phyloP scores from a whole-genome alignment of 64 coral and sea anemone genomes.

The Actinia tenebrosa region DNA sequence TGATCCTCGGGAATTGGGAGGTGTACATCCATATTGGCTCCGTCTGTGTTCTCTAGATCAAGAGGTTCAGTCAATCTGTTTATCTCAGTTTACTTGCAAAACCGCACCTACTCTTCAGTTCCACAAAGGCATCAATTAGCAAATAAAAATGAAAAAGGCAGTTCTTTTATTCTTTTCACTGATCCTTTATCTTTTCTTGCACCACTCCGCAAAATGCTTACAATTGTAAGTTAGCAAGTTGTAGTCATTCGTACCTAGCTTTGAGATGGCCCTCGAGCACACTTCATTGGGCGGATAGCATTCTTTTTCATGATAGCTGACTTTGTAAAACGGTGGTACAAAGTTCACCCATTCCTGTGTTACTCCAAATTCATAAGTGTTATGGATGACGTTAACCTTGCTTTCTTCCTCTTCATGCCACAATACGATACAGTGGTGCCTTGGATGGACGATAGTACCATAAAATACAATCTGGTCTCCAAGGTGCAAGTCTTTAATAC shows the following conservation, averaged over 20 bases:
- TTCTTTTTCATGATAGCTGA: slow-evolving; percentile 20
- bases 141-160: no score
- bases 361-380: slow-evolving; percentile 30
- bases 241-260: slow-evolving; percentile 30
- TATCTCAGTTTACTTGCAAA: no score
- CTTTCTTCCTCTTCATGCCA: slow-evolving; percentile 24
- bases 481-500: slow-evolving; percentile 19
- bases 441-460: slow-evolving; percentile 34
- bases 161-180: no score
- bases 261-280: slow-evolving; percentile 36
- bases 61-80: no score
- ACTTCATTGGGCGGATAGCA: slow-evolving; percentile 18
- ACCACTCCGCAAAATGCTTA: slow-evolving; percentile 47
- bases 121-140: no score
- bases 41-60: no score
- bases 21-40: no score
- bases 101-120: no score
- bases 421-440: slow-evolving; percentile 40
- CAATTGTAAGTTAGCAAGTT: slow-evolving; percentile 36
- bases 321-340: slow-evolving; percentile 37
- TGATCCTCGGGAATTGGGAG: no score
- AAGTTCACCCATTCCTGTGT: slow-evolving; percentile 32
- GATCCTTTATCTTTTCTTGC: slow-evolving; percentile 25
- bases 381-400: slow-evolving; percentile 38
- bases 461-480: slow-evolving; percentile 43